These are phyloP conservation scores for Xylocopa sonorina DNA, from an alignment of 1,140 invertebrate species.

Conservation along the genomic window DNA sequence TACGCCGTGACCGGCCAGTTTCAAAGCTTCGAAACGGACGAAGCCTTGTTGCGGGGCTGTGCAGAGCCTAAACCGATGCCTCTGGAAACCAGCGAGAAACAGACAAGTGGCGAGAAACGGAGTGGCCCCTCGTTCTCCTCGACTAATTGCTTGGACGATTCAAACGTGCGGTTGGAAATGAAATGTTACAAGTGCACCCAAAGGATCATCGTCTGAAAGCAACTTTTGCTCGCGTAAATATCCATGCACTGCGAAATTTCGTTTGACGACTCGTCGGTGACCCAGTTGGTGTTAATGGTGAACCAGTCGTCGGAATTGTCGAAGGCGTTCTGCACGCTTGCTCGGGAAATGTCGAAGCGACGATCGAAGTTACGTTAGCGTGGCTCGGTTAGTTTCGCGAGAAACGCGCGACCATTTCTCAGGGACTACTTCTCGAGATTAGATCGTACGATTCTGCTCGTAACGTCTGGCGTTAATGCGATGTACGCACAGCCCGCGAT, in stretches of 20 bases:
- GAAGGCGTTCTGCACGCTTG: neutral
- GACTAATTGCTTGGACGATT: neutral
- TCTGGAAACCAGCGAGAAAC: conserved; percentile 3
- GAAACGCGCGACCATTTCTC: no score
- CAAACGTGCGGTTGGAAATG: neutral
- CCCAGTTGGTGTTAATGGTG: neutral
- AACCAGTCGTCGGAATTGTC: neutral
- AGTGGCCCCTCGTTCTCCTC: conserved; percentile 18
- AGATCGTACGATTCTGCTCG: no score
- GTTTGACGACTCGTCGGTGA: neutral
- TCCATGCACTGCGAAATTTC: neutral
- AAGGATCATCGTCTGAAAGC: no score
- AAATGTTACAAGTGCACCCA: conserved; percentile 38
- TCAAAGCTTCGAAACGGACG: conserved; percentile 3
- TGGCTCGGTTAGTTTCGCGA: no score
- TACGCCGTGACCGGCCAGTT: no score
- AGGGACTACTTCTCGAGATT: no score
- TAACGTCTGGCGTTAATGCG: no score
- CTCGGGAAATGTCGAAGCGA: no score
- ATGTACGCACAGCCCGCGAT: no score
- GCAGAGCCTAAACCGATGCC: conserved; percentile 6
- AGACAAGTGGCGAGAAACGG: conserved; percentile 7
- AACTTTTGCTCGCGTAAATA: neutral
- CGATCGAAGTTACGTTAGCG: no score
- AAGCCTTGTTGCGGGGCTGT: conserved; percentile 23